Evolutionary conservation across 2,113 vertebrate species (phyloP).

Genomic region (Monopterus albus): DNA sequence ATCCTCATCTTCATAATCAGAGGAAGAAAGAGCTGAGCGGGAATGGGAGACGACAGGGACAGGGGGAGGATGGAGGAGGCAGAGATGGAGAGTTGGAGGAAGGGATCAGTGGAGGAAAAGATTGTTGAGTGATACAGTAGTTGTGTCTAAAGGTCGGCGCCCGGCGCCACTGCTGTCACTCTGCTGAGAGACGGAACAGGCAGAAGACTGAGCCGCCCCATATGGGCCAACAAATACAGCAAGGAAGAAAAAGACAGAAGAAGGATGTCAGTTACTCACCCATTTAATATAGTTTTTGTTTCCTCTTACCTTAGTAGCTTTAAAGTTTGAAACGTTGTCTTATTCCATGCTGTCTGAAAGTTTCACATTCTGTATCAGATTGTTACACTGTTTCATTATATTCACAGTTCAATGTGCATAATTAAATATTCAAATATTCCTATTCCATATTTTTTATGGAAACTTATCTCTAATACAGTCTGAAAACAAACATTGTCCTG

Average conservation of each 20-base stretch:
- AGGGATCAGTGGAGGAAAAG: conserved; percentile 55
- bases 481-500: too few species aligned
- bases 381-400: too few species aligned
- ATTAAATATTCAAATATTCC: background rate
- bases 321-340: background rate
- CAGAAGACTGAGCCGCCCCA: conserved; percentile 76
- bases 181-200: conserved; percentile 72
- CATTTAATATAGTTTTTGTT: background rate
- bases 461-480: too few species aligned
- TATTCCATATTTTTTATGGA: background rate
- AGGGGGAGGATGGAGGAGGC: conserved; percentile 17
- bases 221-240: conserved; percentile 61
- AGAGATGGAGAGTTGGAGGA: conserved; percentile 40
- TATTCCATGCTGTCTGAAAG: background rate
- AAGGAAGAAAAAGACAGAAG: conserved; percentile 13
- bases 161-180: conserved; percentile 78
- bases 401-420: background rate
- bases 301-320: background rate
- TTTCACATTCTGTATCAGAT: background rate
- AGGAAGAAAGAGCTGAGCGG: conserved; percentile 46
- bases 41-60: too few species aligned
- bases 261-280: conserved; percentile 3
- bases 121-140: conserved; percentile 79
- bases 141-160: conserved; percentile 80
- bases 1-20: conserved; percentile 36